Percentiles rank a stretch among this genome's conserved stretches.
Evolutionary conservation across 2,888 invertebrate genomes (phyloP).

Genomic region (Drosophila buzzatii): DNA sequence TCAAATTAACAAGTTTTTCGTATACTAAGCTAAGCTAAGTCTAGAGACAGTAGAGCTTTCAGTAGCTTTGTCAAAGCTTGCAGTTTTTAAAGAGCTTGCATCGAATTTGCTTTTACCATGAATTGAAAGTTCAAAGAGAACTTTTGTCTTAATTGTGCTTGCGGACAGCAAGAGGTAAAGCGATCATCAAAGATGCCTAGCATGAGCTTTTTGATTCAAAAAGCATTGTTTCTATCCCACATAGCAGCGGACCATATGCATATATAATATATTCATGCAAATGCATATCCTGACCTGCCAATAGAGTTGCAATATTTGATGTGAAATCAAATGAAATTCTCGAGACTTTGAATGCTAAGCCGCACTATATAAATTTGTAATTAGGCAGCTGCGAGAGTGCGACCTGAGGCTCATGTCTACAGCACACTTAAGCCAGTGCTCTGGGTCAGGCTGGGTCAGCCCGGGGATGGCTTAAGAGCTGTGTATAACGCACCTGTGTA

Average conservation of each 20-base stretch:
- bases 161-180: background rate
- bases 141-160: too few relatives aligned
- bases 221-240: background rate
- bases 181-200: background rate
- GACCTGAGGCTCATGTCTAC: background rate
- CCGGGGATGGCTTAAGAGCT: conserved; percentile 38
- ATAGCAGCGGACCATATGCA: background rate
- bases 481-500: conserved; percentile 32
- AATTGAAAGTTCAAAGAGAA: background rate
- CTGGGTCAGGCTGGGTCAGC: conserved; percentile 26
- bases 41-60: background rate
- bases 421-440: conserved; percentile 19
- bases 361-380: conserved; percentile 51
- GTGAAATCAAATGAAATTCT: conserved; percentile 1
- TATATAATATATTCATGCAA: background rate
- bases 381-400: conserved; percentile 36
- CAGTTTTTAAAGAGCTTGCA: background rate
- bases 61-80: background rate
- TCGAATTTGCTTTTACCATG: background rate
- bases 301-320: background rate
- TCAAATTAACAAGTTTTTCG: too few relatives aligned
- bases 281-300: background rate
- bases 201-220: background rate
- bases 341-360: conserved; percentile 12
- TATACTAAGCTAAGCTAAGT: too few relatives aligned